Evolutionary conservation across 2,113 vertebrate genomes (phyloP).

Genomic region (Capreolus pygargus): DNA sequence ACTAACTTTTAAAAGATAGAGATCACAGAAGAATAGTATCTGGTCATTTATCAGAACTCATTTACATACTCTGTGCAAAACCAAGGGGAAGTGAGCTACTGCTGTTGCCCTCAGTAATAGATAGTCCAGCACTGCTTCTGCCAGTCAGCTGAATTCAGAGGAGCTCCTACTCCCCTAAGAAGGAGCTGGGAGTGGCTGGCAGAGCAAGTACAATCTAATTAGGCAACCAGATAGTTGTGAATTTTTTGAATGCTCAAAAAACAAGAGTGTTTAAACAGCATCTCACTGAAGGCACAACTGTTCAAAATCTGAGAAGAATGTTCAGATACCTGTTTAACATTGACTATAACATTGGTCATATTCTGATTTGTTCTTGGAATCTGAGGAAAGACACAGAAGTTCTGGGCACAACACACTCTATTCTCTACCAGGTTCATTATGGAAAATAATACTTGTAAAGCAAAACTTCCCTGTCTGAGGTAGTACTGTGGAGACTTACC

Average conservation of each 20-base stretch:
- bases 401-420: background rate
- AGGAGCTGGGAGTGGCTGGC: background rate
- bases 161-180: background rate
- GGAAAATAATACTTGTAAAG: background rate
- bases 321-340: background rate
- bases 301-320: background rate
- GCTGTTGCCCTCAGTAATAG: background rate
- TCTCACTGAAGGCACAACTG: background rate
- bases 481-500: background rate
- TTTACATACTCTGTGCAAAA: background rate
- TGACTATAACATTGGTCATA: background rate
- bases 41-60: background rate
- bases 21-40: background rate
- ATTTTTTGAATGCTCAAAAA: background rate
- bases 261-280: background rate
- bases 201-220: background rate
- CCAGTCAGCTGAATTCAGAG: background rate
- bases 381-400: background rate
- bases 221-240: background rate
- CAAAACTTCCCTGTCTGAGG: background rate
- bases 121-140: background rate
- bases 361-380: slow-evolving; percentile 32
- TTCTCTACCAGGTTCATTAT: background rate
- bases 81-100: background rate
- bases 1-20: slow-evolving; percentile 36